phyloP scores from a whole-genome alignment of 2,888 invertebrate genomes.

The Acanthosepion pharaonis region DNA sequence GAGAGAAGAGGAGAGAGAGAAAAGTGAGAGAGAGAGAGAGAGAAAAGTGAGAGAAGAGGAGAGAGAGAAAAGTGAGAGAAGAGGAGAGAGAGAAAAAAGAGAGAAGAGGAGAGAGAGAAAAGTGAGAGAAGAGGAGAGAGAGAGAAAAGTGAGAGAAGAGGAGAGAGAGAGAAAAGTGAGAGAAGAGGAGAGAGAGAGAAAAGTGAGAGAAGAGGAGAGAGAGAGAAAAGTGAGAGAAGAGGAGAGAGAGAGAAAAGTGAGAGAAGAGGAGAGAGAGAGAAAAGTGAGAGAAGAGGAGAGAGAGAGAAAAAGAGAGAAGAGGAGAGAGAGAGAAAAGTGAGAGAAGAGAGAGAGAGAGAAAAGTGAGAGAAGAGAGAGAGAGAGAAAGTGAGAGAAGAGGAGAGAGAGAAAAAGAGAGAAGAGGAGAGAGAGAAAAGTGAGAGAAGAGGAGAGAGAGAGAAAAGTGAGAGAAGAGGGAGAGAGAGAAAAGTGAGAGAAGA shows the following conservation, averaged over 20 bases:
- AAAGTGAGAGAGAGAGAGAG: no score
- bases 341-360: no score
- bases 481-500: background rate
- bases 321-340: background rate
- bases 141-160: slow-evolving; percentile 10
- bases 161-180: slow-evolving; percentile 33
- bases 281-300: background rate
- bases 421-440: no score
- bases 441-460: background rate
- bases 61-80: background rate
- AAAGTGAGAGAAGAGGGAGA: background rate
- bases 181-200: slow-evolving; percentile 24
- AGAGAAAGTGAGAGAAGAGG: no score
- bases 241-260: background rate
- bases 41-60: no score
- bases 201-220: background rate
- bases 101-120: background rate
- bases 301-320: slow-evolving; percentile 39
- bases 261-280: background rate
- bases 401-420: no score
- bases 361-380: no score
- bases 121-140: background rate
- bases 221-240: background rate
- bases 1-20: background rate
- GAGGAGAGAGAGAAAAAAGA: no score